Conservation (phyloP, 2,113 vertebrate genomes). For the Erpornis zantholeuca region DNA sequence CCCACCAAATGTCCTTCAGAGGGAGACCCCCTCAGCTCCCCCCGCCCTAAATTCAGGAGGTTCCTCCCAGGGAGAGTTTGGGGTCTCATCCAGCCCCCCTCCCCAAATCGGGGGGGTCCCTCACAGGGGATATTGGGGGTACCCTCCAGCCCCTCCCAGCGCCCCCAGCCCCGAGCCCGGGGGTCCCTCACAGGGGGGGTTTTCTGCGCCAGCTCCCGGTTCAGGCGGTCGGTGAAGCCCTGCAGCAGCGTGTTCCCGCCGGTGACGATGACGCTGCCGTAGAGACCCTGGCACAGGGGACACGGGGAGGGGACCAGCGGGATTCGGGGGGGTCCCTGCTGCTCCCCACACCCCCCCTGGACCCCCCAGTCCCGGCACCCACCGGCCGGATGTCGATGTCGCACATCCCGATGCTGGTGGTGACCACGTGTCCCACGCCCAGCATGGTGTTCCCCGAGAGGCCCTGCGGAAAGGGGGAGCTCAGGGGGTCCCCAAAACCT, state of each 20-base stretch:
- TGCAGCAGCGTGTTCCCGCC: neutral
- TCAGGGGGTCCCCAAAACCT: neutral
- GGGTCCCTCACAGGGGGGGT: neutral
- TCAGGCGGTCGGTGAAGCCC: neutral
- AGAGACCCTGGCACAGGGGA: neutral
- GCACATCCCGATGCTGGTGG: neutral
- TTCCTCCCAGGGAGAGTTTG: neutral
- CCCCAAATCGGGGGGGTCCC: neutral
- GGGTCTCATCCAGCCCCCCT: neutral
- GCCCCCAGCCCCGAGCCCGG: too few species aligned
- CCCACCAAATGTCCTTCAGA: too few species aligned
- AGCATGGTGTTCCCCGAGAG: neutral
- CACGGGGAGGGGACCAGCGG: too few species aligned
- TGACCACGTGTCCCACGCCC: neutral
- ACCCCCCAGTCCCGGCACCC: neutral
- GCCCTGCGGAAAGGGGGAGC: neutral
- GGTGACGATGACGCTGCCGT: neutral
- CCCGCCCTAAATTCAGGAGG: too few species aligned
- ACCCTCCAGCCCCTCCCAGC: neutral
- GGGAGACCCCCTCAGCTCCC: too few species aligned
- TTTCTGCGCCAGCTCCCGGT: neutral
- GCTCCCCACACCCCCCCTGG: neutral
- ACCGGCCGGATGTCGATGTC: neutral
- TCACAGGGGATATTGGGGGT: neutral
- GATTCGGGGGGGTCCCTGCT: too few species aligned